These are phyloP conservation scores for Hydropotes inermis DNA, from an alignment of 2,113 vertebrate genomes.

Conservation along the genomic window DNA sequence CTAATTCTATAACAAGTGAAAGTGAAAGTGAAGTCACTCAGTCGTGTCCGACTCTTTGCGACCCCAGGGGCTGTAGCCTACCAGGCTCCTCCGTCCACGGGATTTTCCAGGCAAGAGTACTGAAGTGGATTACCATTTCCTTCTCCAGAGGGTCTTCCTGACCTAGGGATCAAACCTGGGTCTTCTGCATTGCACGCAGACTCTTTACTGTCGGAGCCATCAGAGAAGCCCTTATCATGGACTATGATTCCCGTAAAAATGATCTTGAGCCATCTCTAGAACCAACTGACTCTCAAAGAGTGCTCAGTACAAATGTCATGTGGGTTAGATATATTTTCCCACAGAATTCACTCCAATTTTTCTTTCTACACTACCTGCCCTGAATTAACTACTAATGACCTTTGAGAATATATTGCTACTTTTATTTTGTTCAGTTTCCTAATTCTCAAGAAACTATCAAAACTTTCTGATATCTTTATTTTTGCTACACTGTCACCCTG, in stretches of 20 bases:
- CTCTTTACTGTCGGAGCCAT: fast-evolving
- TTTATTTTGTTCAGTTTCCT: not conserved
- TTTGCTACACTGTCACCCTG: not conserved
- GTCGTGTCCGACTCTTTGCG: fast-evolving
- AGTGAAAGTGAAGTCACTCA: not conserved
- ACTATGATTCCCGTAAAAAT: not conserved
- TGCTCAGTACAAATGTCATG: not conserved
- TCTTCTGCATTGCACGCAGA: not conserved
- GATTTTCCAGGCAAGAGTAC: not conserved
- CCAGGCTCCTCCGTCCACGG: not conserved
- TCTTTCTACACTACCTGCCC: not conserved
- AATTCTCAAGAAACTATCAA: not conserved
- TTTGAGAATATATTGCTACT: not conserved
- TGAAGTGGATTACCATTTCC: not conserved
- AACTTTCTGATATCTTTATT: not conserved
- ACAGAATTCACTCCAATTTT: not conserved
- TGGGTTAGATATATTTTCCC: not conserved
- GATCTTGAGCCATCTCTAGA: not conserved
- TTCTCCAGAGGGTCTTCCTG: not conserved
- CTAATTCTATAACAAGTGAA: not conserved
- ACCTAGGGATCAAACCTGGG: not conserved
- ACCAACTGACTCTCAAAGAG: not conserved
- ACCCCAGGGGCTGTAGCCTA: not conserved
- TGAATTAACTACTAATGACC: not conserved
- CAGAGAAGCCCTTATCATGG: not conserved